Base-by-base conservation (phyloP, 1,140 invertebrate species). In the Halotydeus destructor region DNA sequence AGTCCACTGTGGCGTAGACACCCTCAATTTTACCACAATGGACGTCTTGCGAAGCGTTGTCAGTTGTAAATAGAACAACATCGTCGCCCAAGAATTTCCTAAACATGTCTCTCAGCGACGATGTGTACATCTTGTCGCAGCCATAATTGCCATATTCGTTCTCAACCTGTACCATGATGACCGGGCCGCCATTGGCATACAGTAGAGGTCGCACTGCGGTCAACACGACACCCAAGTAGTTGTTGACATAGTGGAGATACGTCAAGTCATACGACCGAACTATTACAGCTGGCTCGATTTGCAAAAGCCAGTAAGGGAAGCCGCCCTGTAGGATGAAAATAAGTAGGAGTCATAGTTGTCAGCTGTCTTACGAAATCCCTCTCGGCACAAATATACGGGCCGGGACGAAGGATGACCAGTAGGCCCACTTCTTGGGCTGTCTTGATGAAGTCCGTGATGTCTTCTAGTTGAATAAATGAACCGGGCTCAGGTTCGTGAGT, bases 1-100 rank as follows among this genome's bases (percentile, higher is more conserved):
- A 84, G 52, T 83, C 77, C 38, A 81, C 62, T 2, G 77, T 80
- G 1, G 75, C 67, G 39, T 76, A 71, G 14, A 69, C 69, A 8
- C 61, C 68, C 5, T 68, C 57, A 24, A 78, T 66, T 30, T 61
- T 61, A 9, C 78, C 78, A 50, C 72, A 76, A n/a, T n/a, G n/a
- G n/a, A n/a, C n/a, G n/a, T n/a, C n/a, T n/a, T n/a, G n/a, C n/a
- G n/a, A n/a, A n/a, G n/a, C n/a, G n/a, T n/a, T n/a, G 41, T 51
- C 50, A 14, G 50, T 51, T 1, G 50, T 51, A 19, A 32, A 51
- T 9, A 45, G 34, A 8, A 51, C 38, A 8, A 51, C 28, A 12
- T 49, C 27, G 24, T 39, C 22, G n/a, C 47, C 50, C 18, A 51
- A 32, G 23, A 25, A 16, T 12, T 38, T 19, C 4, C 24, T 27